These are phyloP conservation scores for Campylomormyrus numenius DNA, from an alignment of 2,113 vertebrate genomes.

Conservation along the genomic window DNA sequence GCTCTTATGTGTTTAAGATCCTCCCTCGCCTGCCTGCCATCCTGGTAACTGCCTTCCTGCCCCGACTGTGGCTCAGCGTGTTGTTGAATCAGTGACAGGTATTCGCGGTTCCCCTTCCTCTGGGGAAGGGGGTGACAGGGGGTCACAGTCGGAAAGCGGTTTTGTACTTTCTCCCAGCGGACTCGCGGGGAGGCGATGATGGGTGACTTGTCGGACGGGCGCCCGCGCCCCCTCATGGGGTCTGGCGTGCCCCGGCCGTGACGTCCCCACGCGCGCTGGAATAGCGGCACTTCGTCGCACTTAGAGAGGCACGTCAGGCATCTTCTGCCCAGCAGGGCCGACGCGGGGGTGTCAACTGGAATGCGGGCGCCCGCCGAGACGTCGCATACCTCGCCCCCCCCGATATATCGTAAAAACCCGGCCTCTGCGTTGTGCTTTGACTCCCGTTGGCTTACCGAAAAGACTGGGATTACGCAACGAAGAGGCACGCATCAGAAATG, in stretches of 20 bases:
- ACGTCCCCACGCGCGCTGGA: neutral
- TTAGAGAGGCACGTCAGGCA: neutral
- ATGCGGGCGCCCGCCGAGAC: neutral
- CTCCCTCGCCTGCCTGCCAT: slow-evolving; percentile 44
- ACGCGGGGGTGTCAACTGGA: neutral
- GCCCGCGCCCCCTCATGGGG: neutral
- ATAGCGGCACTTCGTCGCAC: neutral
- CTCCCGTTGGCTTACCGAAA: neutral
- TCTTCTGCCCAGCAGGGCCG: neutral
- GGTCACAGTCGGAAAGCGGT: neutral
- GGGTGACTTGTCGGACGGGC: neutral
- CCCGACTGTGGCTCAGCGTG: slow-evolving; percentile 49
- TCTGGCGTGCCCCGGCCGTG: too few species aligned
- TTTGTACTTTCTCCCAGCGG: neutral
- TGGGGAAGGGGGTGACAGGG: slow-evolving; percentile 7
- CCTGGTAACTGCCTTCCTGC: slow-evolving; percentile 46
- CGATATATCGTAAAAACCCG: neutral
- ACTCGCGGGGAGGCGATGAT: neutral
- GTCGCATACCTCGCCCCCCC: neutral
- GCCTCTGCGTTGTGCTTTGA: slow-evolving; percentile 17
- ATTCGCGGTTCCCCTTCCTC: slow-evolving; percentile 41
- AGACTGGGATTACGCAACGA: neutral
- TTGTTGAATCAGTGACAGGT: slow-evolving; percentile 60
- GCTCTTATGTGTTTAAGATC: slow-evolving; percentile 58
- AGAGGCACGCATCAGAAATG: neutral